A percentile compares a stretch with the other conserved stretches of the same genome.
Evolutionary conservation across 2,113 vertebrate genomes (phyloP).

Genomic region (Taxidea taxus): DNA sequence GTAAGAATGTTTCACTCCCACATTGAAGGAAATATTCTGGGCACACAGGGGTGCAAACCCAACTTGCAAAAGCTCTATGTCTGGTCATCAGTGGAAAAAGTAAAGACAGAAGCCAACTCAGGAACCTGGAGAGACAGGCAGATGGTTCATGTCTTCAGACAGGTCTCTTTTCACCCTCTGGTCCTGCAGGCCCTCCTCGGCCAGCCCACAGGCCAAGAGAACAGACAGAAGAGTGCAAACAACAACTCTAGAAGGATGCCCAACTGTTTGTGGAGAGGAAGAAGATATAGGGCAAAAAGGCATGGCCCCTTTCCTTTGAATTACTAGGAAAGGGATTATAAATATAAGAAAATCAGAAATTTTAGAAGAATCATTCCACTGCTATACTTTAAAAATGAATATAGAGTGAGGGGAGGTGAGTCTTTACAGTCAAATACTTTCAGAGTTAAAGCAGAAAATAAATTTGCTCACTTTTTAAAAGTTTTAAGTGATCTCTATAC

Average conservation of each 20-base stretch:
- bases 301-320: background rate
- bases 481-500: background rate
- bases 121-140: background rate
- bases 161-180: background rate
- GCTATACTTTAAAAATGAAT: background rate
- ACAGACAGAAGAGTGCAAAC: background rate
- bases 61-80: background rate
- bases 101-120: background rate
- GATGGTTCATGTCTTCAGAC: background rate
- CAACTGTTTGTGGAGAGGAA: background rate
- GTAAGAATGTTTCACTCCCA: background rate
- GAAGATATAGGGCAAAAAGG: no score
- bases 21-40: background rate
- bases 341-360: background rate
- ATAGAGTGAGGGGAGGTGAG: background rate
- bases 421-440: background rate
- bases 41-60: background rate
- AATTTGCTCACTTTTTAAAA: conserved; percentile 80
- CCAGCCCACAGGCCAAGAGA: background rate
- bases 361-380: background rate
- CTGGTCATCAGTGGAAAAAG: background rate
- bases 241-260: background rate
- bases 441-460: background rate
- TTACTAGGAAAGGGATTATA: background rate
- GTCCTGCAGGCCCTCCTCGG: background rate